Percentiles rank a stretch among this genome's conserved stretches.
Conservation (phyloP, 2,113 vertebrate genomes). For the Heterocephalus glaber region DNA sequence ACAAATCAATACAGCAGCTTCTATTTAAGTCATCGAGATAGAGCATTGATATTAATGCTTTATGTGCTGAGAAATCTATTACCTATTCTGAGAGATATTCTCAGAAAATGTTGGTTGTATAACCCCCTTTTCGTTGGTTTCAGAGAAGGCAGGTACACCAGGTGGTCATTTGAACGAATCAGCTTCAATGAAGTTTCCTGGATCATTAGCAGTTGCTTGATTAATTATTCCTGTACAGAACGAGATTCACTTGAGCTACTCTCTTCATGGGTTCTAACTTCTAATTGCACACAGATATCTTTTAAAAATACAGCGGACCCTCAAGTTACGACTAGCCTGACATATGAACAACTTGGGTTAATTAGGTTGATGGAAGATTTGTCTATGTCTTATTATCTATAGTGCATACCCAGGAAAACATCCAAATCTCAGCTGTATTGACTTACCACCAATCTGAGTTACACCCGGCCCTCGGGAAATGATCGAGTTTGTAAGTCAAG, state of each 20-base stretch:
- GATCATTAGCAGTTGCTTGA: not conserved
- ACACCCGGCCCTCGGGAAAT: too few relatives aligned
- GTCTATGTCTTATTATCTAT: too few relatives aligned
- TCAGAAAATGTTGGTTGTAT: conserved; percentile 25
- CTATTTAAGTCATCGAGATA: not conserved
- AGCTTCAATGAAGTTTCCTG: not conserved
- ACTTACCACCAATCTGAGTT: too few relatives aligned
- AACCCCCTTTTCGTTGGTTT: not conserved
- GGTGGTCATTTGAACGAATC: not conserved
- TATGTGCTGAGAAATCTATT: conserved; percentile 46
- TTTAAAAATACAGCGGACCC: not conserved
- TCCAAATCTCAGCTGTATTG: too few relatives aligned
- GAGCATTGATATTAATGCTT: conserved; percentile 41
- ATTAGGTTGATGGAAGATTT: too few relatives aligned
- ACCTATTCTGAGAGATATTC: not conserved
- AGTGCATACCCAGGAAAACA: too few relatives aligned
- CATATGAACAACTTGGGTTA: too few relatives aligned
- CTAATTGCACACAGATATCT: not conserved
- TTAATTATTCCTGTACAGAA: not conserved
- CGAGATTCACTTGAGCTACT: not conserved
- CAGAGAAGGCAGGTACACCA: not conserved
- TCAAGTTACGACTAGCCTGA: too few relatives aligned
- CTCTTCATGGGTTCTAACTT: not conserved
- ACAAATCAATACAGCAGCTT: conserved; percentile 67
- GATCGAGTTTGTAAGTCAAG: too few relatives aligned